Conservation (phyloP, 2,888 invertebrate species). For the Synanthedon tipuliformis region DNA sequence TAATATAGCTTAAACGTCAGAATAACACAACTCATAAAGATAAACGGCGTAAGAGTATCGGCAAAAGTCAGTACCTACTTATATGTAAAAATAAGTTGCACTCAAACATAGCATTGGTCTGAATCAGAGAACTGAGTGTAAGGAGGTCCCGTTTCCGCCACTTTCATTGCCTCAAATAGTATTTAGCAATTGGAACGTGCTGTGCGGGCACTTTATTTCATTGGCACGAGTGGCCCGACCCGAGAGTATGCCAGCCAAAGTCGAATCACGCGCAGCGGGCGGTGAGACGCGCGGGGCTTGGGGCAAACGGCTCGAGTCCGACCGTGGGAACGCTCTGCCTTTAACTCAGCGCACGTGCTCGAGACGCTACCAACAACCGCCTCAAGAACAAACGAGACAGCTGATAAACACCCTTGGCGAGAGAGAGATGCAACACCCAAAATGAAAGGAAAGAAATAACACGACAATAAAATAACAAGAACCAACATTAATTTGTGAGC, state of each 20-base stretch:
- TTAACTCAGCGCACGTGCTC: slow-evolving; percentile 70
- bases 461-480: slow-evolving; percentile 55
- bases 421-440: slow-evolving; percentile 14
- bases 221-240: slow-evolving; percentile 53
- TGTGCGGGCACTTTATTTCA: slow-evolving; percentile 62
- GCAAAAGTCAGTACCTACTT: background rate
- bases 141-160: slow-evolving; percentile 42
- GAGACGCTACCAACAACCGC: slow-evolving; percentile 45
- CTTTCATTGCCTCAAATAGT: slow-evolving; percentile 48
- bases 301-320: slow-evolving; percentile 29
- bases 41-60: background rate
- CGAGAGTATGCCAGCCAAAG: slow-evolving; percentile 6
- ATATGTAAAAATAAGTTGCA: slow-evolving; percentile 1
- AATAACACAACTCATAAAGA: too few species aligned
- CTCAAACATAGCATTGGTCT: slow-evolving; percentile 4
- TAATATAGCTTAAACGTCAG: too few species aligned
- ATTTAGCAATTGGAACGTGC: slow-evolving; percentile 64
- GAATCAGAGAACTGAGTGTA: slow-evolving; percentile 7
- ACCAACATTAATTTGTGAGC: slow-evolving; percentile 63
- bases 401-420: slow-evolving; percentile 14
- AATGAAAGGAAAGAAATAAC: slow-evolving; percentile 29
- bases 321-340: slow-evolving; percentile 70
- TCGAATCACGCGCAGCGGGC: slow-evolving; percentile 45
- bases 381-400: slow-evolving; percentile 35
- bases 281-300: slow-evolving; percentile 13